Evolutionary conservation across 2,113 vertebrate genomes (phyloP).

Genomic region (Pyrgilauda ruficollis): DNA sequence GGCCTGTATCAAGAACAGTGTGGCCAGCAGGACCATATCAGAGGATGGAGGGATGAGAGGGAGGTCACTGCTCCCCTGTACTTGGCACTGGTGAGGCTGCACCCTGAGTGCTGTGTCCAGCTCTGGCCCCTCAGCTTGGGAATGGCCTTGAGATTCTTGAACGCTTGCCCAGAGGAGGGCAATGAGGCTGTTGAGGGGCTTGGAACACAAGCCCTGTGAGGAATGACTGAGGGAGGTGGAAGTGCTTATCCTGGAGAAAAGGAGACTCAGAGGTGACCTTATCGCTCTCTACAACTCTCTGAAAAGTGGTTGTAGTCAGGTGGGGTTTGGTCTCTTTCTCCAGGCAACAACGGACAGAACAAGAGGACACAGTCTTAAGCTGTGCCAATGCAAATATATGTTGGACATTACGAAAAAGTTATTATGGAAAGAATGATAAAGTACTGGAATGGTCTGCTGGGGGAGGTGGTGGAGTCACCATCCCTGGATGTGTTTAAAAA

Average conservation of each 20-base stretch:
- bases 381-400: not conserved
- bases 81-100: not conserved
- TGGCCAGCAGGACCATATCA: not conserved
- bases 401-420: not conserved
- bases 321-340: not conserved
- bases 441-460: fast-evolving
- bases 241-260: not conserved
- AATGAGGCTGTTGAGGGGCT: not conserved
- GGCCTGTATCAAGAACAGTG: fast-evolving
- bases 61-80: not conserved
- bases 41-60: not conserved
- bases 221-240: not conserved
- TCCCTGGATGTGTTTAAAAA: not conserved
- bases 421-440: not conserved
- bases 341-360: not conserved
- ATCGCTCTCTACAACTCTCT: not conserved
- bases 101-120: not conserved
- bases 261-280: not conserved
- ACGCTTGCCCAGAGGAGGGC: fast-evolving
- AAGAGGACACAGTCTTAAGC: not conserved
- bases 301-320: fast-evolving
- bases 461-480: not conserved
- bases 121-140: not conserved
- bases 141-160: fast-evolving
- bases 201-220: not conserved